Base-by-base conservation (phyloP, 1,140 invertebrate species). In the Oryzaephilus surinamensis region DNA sequence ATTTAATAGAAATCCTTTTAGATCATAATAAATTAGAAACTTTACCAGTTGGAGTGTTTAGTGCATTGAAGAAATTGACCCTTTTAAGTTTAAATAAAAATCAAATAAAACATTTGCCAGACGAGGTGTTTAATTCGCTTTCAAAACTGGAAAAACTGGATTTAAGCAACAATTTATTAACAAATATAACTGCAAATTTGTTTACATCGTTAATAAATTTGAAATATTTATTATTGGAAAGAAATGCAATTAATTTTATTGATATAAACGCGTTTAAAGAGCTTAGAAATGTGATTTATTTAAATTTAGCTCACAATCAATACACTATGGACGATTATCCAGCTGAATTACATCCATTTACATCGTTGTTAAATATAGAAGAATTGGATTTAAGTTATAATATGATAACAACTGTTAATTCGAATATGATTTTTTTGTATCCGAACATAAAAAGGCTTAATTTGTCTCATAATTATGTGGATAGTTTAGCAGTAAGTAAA, bases 351-450 rank as follows among this genome's bases (percentile, higher is more conserved):
- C 24, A 13, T 17, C 18, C 20, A 11, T 18, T 14, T 13, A 42
- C 10, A 8, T 27, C 28, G 10, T 32, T 31, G 11, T 30, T 14
- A 1, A 10, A 15, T 18, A 14, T 40, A 15, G 23, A 36, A 26
- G 16, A 4, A 4, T 19, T 45, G 11, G 33, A 45, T 28, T 27
- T 41, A 26, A 40, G 38, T 19, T 37, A 23, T 21, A 45, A 45
- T n/a, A 30, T 35, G 2, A 45, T 45, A 17, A 45, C 15, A 15
- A 16, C 11, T 7, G 19, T 39, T 13, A 16, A 34, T n/a, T 45
- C 40, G 14, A 24, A 20, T 15, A 6, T 24, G 8, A 24, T 24
- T 11, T n/a, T n/a, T n/a, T n/a, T n/a, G n/a, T n/a, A n/a, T n/a
- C n/a, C n/a, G n/a, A n/a, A n/a, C n/a, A n/a, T n/a, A n/a, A n/a